Evolutionary conservation across 2,888 invertebrate species (phyloP).

Genomic region (Cotesia congregata): DNA sequence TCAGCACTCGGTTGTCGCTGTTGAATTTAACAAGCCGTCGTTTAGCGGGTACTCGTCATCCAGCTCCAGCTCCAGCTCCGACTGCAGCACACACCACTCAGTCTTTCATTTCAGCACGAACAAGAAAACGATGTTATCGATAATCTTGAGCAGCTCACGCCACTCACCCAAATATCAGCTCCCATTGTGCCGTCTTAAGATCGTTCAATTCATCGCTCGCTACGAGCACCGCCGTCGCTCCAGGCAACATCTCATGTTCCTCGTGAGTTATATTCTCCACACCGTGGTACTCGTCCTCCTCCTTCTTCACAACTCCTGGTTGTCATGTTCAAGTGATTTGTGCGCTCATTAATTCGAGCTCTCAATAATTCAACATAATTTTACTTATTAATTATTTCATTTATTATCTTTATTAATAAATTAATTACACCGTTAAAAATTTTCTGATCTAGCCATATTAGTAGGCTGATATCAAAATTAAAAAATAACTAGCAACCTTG

Average conservation of each 20-base stretch:
- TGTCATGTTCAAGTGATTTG: neutral
- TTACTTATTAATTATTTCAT: no score
- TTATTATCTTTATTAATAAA: no score
- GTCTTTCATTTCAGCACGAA: neutral
- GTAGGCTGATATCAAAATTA: neutral
- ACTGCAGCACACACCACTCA: neutral
- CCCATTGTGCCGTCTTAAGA: neutral
- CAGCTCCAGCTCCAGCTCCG: neutral
- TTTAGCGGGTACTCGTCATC: constrained; percentile 6
- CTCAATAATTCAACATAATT: no score
- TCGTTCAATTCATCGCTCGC: constrained; percentile 11
- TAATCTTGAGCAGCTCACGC: constrained; percentile 15
- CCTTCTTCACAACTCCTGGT: neutral
- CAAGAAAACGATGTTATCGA: constrained; percentile 21
- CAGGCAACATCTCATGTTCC: constrained; percentile 18
- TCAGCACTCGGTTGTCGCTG: constrained; percentile 18
- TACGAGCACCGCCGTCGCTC: neutral
- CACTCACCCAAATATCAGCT: constrained; percentile 10
- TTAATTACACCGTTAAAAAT: no score
- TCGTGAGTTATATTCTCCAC: constrained; percentile 7
- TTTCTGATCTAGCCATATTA: no score
- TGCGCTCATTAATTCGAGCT: no score
- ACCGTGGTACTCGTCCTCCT: neutral
- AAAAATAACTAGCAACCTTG: neutral
- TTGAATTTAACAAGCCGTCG: constrained; percentile 24